Conservation (phyloP, 2,797 vertebrate genomes). For the Tiaroga cobitis region DNA sequence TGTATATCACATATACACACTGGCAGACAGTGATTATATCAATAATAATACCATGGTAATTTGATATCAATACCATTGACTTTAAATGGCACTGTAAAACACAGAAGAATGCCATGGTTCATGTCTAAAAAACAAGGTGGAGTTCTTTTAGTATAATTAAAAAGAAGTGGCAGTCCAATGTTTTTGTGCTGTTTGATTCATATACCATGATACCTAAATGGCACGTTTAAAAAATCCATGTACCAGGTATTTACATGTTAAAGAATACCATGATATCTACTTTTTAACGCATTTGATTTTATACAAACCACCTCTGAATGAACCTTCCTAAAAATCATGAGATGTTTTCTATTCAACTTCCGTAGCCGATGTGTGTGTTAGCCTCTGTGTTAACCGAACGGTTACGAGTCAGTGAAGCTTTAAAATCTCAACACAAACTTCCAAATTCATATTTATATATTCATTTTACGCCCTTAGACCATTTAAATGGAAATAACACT, state of each 20-base stretch:
- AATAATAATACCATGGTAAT: background rate
- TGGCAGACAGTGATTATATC: background rate
- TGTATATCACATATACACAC: background rate
- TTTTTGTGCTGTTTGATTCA: background rate
- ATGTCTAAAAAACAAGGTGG: background rate
- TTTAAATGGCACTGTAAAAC: background rate
- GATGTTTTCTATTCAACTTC: constrained; percentile 19
- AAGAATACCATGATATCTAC: background rate
- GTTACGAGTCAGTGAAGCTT: background rate
- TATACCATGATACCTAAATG: background rate
- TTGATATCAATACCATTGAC: background rate
- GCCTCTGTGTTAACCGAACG: constrained; percentile 6
- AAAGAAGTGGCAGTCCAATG: background rate
- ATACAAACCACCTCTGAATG: background rate
- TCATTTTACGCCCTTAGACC: background rate
- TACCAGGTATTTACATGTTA: background rate
- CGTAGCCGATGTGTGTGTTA: constrained; percentile 33
- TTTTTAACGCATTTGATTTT: background rate
- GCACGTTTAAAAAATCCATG: background rate
- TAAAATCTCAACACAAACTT: background rate
- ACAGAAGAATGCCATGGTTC: background rate
- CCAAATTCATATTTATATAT: background rate
- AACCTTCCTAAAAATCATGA: background rate
- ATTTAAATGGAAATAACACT: background rate
- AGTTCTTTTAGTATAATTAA: background rate